Evolutionary conservation across 2,888 invertebrate genomes (phyloP).

Genomic region (Carabus problematicus): DNA sequence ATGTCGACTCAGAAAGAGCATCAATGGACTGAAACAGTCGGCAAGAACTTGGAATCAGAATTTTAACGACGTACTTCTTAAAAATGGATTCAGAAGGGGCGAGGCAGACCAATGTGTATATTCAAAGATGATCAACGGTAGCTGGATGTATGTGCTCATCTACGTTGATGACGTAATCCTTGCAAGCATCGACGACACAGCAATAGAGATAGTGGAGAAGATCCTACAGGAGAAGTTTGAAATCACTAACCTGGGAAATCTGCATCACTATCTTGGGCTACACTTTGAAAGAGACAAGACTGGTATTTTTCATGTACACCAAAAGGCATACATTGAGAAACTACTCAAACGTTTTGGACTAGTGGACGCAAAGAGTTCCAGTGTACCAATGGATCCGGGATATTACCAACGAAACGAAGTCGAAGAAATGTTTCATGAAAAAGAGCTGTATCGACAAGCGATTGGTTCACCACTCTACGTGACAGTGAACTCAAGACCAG

Average conservation of each 20-base stretch:
- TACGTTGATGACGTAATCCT: conserved; percentile 44
- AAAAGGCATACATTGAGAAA: conserved; percentile 24
- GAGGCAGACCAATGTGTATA: conserved; percentile 45
- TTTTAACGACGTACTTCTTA: conserved; percentile 44
- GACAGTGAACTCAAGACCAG: conserved; percentile 47
- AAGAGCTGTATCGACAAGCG: conserved; percentile 32
- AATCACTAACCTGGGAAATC: conserved; percentile 37
- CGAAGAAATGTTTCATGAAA: no score
- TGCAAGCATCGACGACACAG: conserved; percentile 11
- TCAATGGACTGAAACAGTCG: conserved; percentile 42
- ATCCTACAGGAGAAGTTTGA: conserved; percentile 25
- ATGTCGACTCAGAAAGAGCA: conserved; percentile 23
- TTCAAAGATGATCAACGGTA: conserved; percentile 7
- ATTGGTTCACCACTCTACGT: conserved; percentile 46
- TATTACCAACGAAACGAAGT: no score
- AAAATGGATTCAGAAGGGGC: conserved; percentile 43
- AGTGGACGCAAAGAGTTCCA: conserved; percentile 34
- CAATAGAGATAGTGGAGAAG: conserved; percentile 13
- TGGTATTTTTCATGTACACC: no score
- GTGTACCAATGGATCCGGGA: no score
- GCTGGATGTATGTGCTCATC: conserved; percentile 24
- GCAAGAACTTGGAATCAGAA: conserved; percentile 37
- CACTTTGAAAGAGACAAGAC: no score
- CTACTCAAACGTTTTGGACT: conserved; percentile 17
- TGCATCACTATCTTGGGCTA: conserved; percentile 36